Conservation (phyloP, 2,888 invertebrate genomes). For the Drosophila phalerata region DNA sequence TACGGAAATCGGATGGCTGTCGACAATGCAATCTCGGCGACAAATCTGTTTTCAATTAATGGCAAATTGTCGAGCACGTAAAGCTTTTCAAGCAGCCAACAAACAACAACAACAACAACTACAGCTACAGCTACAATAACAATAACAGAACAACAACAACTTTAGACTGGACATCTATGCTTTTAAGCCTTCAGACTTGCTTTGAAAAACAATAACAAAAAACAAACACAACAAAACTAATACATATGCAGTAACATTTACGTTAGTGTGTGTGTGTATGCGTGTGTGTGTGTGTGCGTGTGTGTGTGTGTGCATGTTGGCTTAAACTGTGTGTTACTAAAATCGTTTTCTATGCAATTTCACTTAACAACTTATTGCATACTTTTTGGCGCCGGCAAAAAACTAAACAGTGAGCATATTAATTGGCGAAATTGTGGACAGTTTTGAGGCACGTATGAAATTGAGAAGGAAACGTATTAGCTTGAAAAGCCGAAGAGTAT, state of each 20-base stretch:
- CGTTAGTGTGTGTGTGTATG: too few species aligned
- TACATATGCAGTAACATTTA: neutral
- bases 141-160: slow-evolving; percentile 12
- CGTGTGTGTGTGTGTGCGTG: neutral
- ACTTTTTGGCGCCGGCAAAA: slow-evolving; percentile 9
- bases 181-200: slow-evolving; percentile 18
- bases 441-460: neutral
- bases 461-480: neutral
- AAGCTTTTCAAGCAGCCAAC: slow-evolving; percentile 45
- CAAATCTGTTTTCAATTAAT: slow-evolving; percentile 80
- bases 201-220: slow-evolving; percentile 34
- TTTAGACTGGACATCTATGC: slow-evolving; percentile 6
- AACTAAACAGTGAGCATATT: slow-evolving; percentile 29
- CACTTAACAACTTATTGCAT: slow-evolving; percentile 25
- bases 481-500: neutral
- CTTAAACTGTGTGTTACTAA: slow-evolving; percentile 14
- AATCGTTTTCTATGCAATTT: slow-evolving; percentile 41
- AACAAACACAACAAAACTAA: slow-evolving; percentile 6
- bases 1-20: slow-evolving; percentile 75
- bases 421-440: slow-evolving; percentile 15
- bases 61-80: slow-evolving; percentile 73
- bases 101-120: slow-evolving; percentile 17
- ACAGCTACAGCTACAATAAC: slow-evolving; percentile 3
- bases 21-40: slow-evolving; percentile 75
- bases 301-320: slow-evolving; percentile 10